Conservation (phyloP, 1,140 invertebrate genomes). For the Mercenaria mercenaria region DNA sequence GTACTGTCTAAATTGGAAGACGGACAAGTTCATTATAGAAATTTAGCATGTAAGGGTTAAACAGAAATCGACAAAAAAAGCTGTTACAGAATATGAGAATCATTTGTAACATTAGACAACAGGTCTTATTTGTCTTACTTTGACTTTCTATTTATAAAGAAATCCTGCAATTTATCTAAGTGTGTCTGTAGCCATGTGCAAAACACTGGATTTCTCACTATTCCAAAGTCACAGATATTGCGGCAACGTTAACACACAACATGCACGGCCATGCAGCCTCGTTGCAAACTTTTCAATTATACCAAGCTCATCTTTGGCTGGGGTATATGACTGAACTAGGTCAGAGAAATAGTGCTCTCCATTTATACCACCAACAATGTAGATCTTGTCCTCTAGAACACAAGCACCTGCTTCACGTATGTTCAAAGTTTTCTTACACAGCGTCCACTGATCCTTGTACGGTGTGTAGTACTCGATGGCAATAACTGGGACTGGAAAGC, state of each 20-base stretch:
- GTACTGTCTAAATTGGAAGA: no score
- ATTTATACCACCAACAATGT: constrained; percentile 84
- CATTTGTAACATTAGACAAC: no score
- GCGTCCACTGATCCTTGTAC: constrained; percentile 80
- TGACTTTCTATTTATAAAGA: no score
- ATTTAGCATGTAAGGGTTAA: no score
- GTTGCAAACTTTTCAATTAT: constrained; percentile 80
- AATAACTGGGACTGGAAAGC: constrained; percentile 82
- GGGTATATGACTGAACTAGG: constrained; percentile 78
- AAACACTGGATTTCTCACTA: no score
- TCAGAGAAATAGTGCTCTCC: constrained; percentile 83
- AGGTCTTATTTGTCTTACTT: no score
- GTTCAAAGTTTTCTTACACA: constrained; percentile 79
- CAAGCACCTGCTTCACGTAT: constrained; percentile 83
- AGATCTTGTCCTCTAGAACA: constrained; percentile 80
- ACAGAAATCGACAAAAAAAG: no score
- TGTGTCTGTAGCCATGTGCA: no score
- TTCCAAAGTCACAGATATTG: constrained; percentile 72
- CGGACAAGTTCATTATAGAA: no score
- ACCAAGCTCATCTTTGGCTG: constrained; percentile 74
- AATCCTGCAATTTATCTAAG: no score
- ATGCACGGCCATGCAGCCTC: constrained; percentile 81
- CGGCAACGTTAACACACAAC: constrained; percentile 81
- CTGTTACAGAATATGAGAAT: no score
- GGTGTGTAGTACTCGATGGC: constrained; percentile 80